Evolutionary conservation across 2,888 invertebrate genomes (phyloP).

Genomic region (Synergus umbraculus): DNA sequence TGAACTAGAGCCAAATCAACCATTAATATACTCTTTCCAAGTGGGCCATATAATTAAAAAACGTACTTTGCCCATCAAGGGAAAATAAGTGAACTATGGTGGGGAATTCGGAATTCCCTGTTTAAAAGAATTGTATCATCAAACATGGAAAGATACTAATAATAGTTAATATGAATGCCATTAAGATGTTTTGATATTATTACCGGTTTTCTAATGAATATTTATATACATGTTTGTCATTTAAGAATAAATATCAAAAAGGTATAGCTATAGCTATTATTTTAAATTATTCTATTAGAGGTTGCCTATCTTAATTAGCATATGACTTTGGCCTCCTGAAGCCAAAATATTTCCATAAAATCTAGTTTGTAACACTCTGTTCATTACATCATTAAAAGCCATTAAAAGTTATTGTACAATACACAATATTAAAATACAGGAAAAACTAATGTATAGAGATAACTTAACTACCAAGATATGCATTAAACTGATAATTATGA

Average conservation of each 20-base stretch:
- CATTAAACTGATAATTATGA: neutral
- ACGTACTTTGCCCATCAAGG: neutral
- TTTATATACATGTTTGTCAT: neutral
- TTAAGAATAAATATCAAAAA: neutral
- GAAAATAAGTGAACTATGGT: neutral
- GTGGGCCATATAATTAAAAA: neutral
- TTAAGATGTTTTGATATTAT: neutral
- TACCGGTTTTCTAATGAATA: constrained; percentile 3
- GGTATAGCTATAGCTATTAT: neutral
- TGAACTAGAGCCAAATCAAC: neutral
- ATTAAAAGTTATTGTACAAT: neutral
- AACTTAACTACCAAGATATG: neutral
- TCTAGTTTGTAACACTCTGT: neutral
- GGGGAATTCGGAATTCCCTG: neutral
- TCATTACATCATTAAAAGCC: neutral
- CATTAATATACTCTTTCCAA: constrained; percentile 9
- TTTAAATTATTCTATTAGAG: neutral
- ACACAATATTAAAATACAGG: neutral
- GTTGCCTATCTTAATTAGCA: neutral
- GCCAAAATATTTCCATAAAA: neutral
- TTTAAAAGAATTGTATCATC: neutral
- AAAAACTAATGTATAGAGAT: neutral
- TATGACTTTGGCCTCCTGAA: neutral
- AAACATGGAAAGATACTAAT: no score
- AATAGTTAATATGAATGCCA: neutral